phyloP scores from a whole-genome alignment of 2,888 invertebrate species.

The Mayetiola destructor region DNA sequence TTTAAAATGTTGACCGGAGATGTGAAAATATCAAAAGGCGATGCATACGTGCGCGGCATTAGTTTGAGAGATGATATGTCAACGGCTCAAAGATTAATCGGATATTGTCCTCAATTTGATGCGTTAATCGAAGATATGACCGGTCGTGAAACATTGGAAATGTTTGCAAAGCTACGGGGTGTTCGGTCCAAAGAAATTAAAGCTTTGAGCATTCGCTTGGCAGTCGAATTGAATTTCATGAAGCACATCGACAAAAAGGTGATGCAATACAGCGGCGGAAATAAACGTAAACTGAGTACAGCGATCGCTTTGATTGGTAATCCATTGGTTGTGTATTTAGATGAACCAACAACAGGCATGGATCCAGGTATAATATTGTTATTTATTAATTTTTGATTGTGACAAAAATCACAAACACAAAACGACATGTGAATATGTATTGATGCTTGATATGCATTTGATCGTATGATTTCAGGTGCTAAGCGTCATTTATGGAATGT shows the following conservation, averaged over 20 bases:
- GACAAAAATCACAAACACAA: too few species aligned
- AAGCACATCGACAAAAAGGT: conserved; percentile 48
- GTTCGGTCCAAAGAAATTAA: conserved; percentile 33
- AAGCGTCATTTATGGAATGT: conserved; percentile 69
- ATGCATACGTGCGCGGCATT: conserved; percentile 49
- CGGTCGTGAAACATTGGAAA: conserved; percentile 49
- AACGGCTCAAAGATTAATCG: conserved; percentile 44
- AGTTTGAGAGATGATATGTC: conserved; percentile 41
- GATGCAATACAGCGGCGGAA: conserved; percentile 52
- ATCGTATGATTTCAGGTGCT: conserved; percentile 54
- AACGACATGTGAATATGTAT: too few species aligned
- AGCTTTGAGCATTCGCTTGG: conserved; percentile 34
- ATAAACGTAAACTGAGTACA: conserved; percentile 57
- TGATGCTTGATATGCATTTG: too few species aligned
- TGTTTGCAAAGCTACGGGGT: conserved; percentile 52
- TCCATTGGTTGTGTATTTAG: conserved; percentile 46
- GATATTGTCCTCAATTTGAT: conserved; percentile 66
- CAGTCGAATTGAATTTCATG: conserved; percentile 43
- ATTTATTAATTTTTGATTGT: too few species aligned
- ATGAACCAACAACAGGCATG: conserved; percentile 17
- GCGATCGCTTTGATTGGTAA: conserved; percentile 55
- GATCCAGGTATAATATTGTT: too few species aligned
- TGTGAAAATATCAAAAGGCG: conserved; percentile 51
- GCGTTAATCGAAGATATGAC: conserved; percentile 54
- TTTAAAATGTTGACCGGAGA: conserved; percentile 87